A percentile compares a stretch with the other conserved stretches of the same genome.
These are phyloP conservation scores for Nicator chloris DNA, from an alignment of 2,113 vertebrate species.

Conservation along the genomic window DNA sequence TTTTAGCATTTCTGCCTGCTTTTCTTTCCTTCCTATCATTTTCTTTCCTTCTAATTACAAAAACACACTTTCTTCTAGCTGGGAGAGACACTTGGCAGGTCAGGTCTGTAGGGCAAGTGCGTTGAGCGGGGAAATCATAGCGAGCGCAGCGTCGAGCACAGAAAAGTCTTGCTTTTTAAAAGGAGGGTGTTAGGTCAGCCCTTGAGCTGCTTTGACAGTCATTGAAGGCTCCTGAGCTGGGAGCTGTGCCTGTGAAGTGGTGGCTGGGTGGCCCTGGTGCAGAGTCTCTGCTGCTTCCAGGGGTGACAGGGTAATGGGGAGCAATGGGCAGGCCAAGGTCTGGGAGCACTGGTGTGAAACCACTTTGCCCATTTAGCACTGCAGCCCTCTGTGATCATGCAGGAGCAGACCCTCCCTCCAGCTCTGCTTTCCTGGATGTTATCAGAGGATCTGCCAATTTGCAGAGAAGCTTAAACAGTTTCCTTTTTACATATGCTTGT, in stretches of 20 bases:
- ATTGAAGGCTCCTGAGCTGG: not conserved
- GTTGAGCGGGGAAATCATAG: rapidly evolving
- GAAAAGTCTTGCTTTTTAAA: not conserved
- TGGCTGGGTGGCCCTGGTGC: not conserved
- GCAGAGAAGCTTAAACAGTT: not conserved
- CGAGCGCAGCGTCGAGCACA: not conserved
- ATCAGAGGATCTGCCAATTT: not conserved
- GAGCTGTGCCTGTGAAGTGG: not conserved
- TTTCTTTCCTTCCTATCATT: not conserved
- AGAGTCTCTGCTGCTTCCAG: not conserved
- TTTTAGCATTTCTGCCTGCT: not conserved
- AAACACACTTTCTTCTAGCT: not conserved
- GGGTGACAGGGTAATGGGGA: not conserved
- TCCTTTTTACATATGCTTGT: not conserved
- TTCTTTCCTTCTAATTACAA: not conserved
- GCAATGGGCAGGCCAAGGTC: not conserved
- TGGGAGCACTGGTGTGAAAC: not conserved
- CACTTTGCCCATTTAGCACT: not conserved
- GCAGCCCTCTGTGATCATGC: rapidly evolving
- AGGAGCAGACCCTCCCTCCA: not conserved
- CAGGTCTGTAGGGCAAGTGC: not conserved
- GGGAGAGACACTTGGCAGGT: not conserved
- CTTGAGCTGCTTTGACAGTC: not conserved
- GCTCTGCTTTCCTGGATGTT: not conserved
- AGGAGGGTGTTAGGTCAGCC: not conserved